Conservation (phyloP, 2,113 vertebrate species). For the Asarcornis scutulata region DNA sequence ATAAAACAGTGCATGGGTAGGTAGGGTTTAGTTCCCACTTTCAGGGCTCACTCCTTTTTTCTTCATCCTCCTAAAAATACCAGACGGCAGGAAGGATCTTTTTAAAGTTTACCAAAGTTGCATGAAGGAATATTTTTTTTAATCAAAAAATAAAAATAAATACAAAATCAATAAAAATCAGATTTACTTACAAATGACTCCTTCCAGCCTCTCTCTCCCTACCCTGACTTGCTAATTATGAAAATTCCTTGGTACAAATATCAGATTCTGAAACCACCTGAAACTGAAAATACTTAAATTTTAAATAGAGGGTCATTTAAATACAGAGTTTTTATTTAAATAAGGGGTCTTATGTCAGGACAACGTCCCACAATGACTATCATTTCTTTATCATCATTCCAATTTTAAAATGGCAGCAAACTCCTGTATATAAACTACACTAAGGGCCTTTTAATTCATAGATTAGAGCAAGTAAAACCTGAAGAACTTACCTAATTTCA, state of each 20-base stretch:
- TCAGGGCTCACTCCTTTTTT: neutral
- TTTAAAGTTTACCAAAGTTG: neutral
- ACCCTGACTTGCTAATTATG: neutral
- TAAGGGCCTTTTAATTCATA: neutral
- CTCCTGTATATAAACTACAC: accelerated
- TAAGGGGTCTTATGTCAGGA: neutral
- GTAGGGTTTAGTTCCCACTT: neutral
- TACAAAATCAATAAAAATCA: neutral
- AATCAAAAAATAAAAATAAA: neutral
- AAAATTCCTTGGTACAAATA: neutral
- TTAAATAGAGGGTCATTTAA: neutral
- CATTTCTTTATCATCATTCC: neutral
- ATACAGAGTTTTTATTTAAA: neutral
- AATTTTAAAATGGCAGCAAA: neutral
- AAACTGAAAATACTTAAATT: neutral
- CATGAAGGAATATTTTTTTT: neutral
- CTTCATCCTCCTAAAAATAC: neutral
- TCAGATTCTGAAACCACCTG: neutral
- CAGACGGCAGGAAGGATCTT: neutral
- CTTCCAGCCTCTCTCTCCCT: neutral
- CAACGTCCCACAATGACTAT: neutral
- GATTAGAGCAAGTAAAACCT: neutral
- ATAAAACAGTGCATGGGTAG: neutral
- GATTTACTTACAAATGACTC: neutral
- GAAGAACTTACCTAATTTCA: neutral